A percentile compares a stretch with the other conserved stretches of the same genome.
Conservation (phyloP, 53 echinoderm and acorn worm genomes). For the Hippasteria phrygiana region DNA sequence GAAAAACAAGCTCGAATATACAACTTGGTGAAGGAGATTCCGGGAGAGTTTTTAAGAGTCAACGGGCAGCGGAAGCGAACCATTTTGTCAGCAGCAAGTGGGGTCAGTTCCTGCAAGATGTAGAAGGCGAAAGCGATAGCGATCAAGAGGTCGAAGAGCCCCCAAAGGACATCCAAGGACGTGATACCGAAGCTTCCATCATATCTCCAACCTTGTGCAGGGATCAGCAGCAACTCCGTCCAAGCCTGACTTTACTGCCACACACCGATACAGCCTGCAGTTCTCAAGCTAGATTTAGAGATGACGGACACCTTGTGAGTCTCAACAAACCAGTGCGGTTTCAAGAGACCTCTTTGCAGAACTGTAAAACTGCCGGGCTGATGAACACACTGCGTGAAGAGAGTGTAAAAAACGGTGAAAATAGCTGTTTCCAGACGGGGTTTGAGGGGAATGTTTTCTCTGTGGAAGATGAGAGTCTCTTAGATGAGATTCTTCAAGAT, state of each 20-base stretch:
- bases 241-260: not conserved
- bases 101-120: conserved; percentile 65
- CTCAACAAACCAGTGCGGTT: not conserved
- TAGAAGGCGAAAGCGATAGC: conserved; percentile 33
- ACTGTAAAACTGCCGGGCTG: not conserved
- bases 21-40: not conserved
- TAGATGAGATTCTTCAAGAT: conserved; percentile 7
- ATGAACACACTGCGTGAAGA: not conserved
- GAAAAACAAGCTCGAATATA: not conserved
- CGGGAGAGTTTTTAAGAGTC: not conserved
- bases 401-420: not conserved
- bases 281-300: not conserved
- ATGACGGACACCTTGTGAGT: not conserved
- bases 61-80: not conserved
- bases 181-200: not conserved
- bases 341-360: not conserved
- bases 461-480: conserved; percentile 8
- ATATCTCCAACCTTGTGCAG: too few species aligned
- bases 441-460: not conserved
- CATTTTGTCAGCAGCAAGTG: conserved; percentile 31
- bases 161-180: not conserved
- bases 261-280: too few species aligned
- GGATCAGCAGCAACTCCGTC: not conserved
- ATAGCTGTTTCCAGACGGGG: not conserved
- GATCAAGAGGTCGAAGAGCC: conserved; percentile 42